Base-by-base conservation (phyloP, 1,140 invertebrate species). In the Drosophila bocqueti region DNA sequence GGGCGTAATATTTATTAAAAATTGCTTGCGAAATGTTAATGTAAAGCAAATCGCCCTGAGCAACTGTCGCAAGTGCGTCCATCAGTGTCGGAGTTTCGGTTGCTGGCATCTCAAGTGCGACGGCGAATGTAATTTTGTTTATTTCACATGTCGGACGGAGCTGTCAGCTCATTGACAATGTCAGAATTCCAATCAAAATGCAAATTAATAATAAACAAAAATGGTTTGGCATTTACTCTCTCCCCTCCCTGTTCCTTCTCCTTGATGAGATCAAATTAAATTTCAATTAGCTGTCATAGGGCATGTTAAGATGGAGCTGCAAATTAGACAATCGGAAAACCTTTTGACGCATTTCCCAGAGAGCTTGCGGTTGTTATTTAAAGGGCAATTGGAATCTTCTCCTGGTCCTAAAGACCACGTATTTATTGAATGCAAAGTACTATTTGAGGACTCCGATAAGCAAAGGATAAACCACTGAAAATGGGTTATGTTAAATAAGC, bases 171-270 rank as follows among this genome's bases (percentile, higher is more conserved):
- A 67, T 78, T 89, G 84, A 83, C 84, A 83, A 55, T 81, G 62
- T 81, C 74, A 79, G 55, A 81, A 79, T 72, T 79, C 66, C 71
- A 90, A 90, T 90, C 85, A 90, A 90, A 79, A 90, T 90, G 85
- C 85, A 90, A 90, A 90, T 90, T 90, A 90, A 90, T 90, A 84
- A 90, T 85, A 90, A 90, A 90, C 85, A 90, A 82, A 84, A 90
- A 76, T 85, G 60, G 60, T 63, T 73, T 84, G 84, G 57, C 85
- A 90, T 76, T 81, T 84, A 49, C 71, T 21, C 42, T 5, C 15
- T 3, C 9, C 18, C 18, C 21, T 11, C 10, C 5, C 42, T 15
- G 21, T 24, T 15, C 47, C n/a, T 16, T 34, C 29, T 15, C 24
- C 46, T 18, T 40, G 67, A 50, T 34, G 42, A 58, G 76, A 58